These are phyloP conservation scores for Nymphicus hollandicus DNA, from an alignment of 2,113 vertebrate genomes.

Conservation along the genomic window DNA sequence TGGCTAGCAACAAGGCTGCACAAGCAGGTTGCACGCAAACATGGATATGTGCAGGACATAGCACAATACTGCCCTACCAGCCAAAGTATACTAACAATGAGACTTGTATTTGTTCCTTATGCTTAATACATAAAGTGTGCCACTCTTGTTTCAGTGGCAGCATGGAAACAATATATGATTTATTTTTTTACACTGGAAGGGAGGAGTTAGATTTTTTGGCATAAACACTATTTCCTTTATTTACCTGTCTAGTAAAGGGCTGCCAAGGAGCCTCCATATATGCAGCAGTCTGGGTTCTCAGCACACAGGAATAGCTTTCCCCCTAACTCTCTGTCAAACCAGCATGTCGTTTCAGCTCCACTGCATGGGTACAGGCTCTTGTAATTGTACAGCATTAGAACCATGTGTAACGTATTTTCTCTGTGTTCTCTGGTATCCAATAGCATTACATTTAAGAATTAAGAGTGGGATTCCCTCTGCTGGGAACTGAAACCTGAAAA, in stretches of 20 bases:
- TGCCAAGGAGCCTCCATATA: not conserved
- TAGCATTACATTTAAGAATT: not conserved
- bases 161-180: not conserved
- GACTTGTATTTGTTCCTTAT: not conserved
- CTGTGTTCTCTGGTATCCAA: not conserved
- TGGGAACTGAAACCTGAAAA: not conserved
- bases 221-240: not conserved
- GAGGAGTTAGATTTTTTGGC: not conserved
- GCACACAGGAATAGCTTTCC: not conserved
- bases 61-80: not conserved
- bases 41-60: fast-evolving
- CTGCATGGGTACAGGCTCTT: not conserved
- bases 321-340: not conserved
- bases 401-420: not conserved
- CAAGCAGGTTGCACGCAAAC: not conserved
- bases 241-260: not conserved
- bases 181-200: not conserved
- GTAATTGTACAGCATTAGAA: not conserved
- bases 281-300: not conserved
- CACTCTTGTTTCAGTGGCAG: not conserved
- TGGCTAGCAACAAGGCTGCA: not conserved
- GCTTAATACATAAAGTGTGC: not conserved
- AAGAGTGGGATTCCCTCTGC: not conserved
- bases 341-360: not conserved
- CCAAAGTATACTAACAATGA: not conserved